A percentile compares a stretch with the other conserved stretches of the same genome.
These are phyloP conservation scores for Sarcophilus harrisii DNA, from an alignment of 2,797 vertebrate genomes.

Conservation along the genomic window DNA sequence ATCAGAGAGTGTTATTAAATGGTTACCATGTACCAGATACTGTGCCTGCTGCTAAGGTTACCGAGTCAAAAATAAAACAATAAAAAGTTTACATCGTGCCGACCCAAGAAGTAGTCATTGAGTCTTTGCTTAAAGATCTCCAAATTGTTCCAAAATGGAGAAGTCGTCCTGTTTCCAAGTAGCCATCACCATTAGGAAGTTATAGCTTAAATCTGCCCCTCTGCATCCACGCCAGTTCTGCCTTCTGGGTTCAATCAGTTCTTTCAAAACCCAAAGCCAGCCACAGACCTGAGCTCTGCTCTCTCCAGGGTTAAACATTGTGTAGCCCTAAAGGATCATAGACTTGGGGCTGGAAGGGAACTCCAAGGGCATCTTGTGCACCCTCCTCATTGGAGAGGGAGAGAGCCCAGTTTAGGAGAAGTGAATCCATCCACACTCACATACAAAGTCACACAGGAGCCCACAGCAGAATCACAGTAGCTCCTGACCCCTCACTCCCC, in stretches of 20 bases:
- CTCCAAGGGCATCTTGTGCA: not conserved
- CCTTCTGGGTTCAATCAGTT: not conserved
- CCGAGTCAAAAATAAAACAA: not conserved
- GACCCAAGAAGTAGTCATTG: not conserved
- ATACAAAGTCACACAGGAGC: not conserved
- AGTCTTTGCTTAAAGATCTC: not conserved
- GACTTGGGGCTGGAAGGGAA: not conserved
- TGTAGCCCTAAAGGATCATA: not conserved
- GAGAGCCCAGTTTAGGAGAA: not conserved
- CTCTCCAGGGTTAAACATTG: not conserved
- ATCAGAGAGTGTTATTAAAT: not conserved
- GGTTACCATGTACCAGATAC: not conserved
- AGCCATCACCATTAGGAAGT: not conserved
- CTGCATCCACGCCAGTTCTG: not conserved
- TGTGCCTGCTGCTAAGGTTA: not conserved
- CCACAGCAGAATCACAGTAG: not conserved
- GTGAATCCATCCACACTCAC: not conserved
- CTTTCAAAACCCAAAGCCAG: not conserved
- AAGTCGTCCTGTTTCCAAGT: not conserved
- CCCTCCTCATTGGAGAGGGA: not conserved
- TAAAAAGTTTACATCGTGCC: not conserved
- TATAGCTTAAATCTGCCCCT: not conserved
- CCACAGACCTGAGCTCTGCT: not conserved
- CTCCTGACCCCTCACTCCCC: not conserved
- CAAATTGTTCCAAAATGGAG: not conserved